Percentiles rank a stretch among this genome's conserved stretches.
Conservation (phyloP, 2,113 vertebrate species). For the Apodemus sylvaticus region DNA sequence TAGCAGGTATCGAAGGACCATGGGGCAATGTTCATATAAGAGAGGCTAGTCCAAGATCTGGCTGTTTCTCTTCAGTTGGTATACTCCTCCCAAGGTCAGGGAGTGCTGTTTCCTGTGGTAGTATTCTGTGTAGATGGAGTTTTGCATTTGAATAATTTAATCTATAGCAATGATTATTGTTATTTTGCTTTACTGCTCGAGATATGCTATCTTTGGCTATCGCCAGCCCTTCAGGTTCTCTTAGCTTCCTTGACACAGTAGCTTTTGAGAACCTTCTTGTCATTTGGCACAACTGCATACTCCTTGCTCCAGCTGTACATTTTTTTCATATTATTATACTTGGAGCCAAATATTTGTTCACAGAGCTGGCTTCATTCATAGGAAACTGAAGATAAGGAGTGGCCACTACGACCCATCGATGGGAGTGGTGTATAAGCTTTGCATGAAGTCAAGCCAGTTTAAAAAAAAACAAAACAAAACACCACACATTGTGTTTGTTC, state of each 20-base stretch:
- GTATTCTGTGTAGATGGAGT: slow-evolving; percentile 4
- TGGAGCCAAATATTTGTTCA: slow-evolving; percentile 43
- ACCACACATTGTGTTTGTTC: slow-evolving; percentile 12
- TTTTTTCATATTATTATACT: neutral
- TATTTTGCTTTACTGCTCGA: neutral
- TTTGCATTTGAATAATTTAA: slow-evolving; percentile 48
- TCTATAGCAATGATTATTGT: neutral
- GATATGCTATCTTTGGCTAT: neutral
- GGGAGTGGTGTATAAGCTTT: neutral
- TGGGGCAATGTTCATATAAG: neutral
- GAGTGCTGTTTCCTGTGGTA: neutral
- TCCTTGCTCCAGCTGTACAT: neutral
- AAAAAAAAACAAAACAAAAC: no score
- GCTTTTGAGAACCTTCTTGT: slow-evolving; percentile 43
- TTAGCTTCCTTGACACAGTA: neutral
- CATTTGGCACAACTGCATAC: neutral
- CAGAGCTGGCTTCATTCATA: neutral
- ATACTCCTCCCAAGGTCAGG: neutral
- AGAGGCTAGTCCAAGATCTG: slow-evolving; percentile 38
- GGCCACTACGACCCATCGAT: neutral
- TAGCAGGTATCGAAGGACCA: neutral
- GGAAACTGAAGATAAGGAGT: neutral
- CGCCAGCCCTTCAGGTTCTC: neutral
- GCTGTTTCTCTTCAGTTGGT: slow-evolving; percentile 4
- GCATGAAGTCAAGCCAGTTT: neutral